These are phyloP conservation scores for Rhadina sibilatrix DNA, from an alignment of 2,113 vertebrate species.

Conservation along the genomic window DNA sequence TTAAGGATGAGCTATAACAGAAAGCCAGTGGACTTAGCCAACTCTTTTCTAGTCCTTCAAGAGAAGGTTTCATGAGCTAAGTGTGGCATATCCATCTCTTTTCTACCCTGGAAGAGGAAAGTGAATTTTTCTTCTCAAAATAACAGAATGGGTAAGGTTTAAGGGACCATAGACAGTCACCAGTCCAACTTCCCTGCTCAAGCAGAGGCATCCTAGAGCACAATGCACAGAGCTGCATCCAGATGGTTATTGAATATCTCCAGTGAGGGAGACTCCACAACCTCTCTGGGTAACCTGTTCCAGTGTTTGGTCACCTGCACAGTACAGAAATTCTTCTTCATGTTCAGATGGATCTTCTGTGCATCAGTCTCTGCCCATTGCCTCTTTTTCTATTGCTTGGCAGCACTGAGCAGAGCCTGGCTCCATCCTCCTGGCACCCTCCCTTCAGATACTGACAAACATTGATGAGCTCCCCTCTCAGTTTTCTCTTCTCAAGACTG, in stretches of 20 bases:
- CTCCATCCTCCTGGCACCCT: neutral
- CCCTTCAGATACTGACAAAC: neutral
- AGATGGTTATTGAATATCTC: neutral
- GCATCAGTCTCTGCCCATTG: neutral
- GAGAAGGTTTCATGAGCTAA: neutral
- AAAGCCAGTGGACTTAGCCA: neutral
- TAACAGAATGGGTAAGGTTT: neutral
- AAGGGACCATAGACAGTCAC: neutral
- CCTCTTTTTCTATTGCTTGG: neutral
- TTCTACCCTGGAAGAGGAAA: neutral
- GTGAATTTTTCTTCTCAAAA: neutral
- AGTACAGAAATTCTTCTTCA: neutral
- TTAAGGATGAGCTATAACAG: neutral
- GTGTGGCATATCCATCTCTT: neutral
- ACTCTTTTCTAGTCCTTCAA: neutral
- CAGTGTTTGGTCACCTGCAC: neutral
- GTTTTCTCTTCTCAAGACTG: accelerated
- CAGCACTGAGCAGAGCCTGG: neutral
- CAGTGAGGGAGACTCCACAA: neutral
- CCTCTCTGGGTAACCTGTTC: neutral
- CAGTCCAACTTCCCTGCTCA: neutral
- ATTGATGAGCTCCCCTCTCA: no score
- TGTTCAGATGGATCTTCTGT: neutral
- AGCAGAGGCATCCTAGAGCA: neutral
- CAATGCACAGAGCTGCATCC: neutral